Evolutionary conservation across 2,888 invertebrate genomes (phyloP).

Genomic region (Syrista parreyssii): DNA sequence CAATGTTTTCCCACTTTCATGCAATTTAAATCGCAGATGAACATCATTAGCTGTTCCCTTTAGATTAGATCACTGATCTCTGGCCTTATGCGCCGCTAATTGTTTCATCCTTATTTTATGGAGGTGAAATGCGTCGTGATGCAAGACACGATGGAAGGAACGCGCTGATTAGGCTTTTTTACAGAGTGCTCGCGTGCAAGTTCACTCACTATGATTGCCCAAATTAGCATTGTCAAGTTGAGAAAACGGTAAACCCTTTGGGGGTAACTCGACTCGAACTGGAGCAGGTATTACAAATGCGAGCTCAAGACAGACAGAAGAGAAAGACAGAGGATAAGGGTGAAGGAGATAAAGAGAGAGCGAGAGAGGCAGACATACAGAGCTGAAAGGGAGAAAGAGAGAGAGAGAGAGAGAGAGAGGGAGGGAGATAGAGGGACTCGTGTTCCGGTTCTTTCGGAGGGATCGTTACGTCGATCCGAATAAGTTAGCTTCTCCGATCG

Average conservation of each 20-base stretch:
- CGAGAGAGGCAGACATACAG: too few species aligned
- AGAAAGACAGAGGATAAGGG: background rate
- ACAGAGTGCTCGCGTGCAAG: background rate
- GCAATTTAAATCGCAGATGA: too few species aligned
- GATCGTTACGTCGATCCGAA: background rate
- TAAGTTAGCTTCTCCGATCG: background rate
- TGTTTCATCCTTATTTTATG: background rate
- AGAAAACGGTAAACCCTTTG: background rate
- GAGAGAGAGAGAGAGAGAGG: too few species aligned
- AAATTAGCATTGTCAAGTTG: background rate
- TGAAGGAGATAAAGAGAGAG: background rate
- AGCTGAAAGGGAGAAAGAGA: too few species aligned
- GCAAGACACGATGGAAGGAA: background rate
- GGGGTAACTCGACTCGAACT: background rate
- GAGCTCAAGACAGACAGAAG: background rate
- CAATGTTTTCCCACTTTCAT: too few species aligned
- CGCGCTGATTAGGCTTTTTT: background rate
- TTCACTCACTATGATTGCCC: background rate
- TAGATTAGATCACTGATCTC: too few species aligned
- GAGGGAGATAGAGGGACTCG: background rate
- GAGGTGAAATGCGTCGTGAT: background rate
- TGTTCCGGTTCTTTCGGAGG: background rate
- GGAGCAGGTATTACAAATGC: background rate
- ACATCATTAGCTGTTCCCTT: too few species aligned
- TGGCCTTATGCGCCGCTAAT: too few species aligned